A percentile compares a stretch with the other conserved stretches of the same genome.
Conservation (phyloP, 1,140 invertebrate species). For the Neodiprion lecontei region DNA sequence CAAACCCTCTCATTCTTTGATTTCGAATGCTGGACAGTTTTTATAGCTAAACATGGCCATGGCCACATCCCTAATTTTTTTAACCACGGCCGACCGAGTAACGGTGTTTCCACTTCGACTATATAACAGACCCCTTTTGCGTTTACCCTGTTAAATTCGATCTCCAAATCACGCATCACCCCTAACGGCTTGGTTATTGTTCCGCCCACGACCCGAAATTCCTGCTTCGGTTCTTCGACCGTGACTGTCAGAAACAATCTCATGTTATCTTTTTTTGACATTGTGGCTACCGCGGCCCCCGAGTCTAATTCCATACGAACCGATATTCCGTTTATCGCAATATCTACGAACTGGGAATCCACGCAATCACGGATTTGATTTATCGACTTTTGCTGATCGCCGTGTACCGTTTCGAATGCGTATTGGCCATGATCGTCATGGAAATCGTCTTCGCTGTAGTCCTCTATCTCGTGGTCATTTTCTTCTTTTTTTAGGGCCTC, state of each 20-base stretch:
- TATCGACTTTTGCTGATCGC: constrained; percentile 14
- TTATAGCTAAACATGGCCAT: neutral
- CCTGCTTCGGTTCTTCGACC: constrained; percentile 8
- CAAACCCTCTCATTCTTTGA: neutral
- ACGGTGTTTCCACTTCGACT: constrained; percentile 5
- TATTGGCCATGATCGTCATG: constrained; percentile 1
- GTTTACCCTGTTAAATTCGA: constrained; percentile 10
- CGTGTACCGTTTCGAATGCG: constrained; percentile 9
- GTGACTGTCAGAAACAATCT: constrained; percentile 5
- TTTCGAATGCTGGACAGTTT: neutral
- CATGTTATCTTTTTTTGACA: constrained; percentile 3
- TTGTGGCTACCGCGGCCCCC: constrained; percentile 8
- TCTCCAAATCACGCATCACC: constrained; percentile 13
- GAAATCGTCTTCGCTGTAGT: constrained; percentile 10
- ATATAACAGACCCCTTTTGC: constrained; percentile 11
- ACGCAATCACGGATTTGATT: constrained; percentile 10
- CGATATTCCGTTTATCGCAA: too few relatives aligned
- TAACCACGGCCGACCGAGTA: constrained; percentile 11
- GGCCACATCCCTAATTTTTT: constrained; percentile 7
- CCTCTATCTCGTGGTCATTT: neutral
- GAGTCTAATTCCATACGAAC: constrained; percentile 5
- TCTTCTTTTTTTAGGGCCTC: constrained; percentile 12
- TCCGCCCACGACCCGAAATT: constrained; percentile 9
- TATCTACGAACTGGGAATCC: too few relatives aligned
- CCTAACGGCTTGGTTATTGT: constrained; percentile 7